A percentile compares a stretch with the other conserved stretches of the same genome.
Evolutionary conservation across 2,797 vertebrate genomes (phyloP).

Genomic region (Trematomus bernacchii): DNA sequence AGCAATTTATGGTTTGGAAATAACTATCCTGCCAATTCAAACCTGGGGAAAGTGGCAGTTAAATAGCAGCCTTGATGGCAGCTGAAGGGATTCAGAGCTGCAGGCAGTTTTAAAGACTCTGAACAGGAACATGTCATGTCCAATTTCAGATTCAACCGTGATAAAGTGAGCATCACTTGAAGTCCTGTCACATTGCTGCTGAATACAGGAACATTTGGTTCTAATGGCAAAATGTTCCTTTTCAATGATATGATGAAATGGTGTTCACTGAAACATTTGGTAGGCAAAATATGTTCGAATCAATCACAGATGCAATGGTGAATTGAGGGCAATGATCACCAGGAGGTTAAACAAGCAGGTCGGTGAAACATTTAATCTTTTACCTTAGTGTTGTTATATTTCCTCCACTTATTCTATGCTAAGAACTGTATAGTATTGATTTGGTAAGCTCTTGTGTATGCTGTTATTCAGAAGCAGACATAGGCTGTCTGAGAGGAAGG

Average conservation of each 20-base stretch:
- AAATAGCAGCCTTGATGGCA: constrained; percentile 24
- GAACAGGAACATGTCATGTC: constrained; percentile 55
- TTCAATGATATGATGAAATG: not conserved
- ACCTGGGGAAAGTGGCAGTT: constrained; percentile 30
- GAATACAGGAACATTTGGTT: constrained; percentile 12
- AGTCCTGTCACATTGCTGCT: constrained; percentile 27
- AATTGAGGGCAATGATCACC: not conserved
- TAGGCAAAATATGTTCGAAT: constrained; percentile 15
- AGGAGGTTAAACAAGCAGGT: not conserved
- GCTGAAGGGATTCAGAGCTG: constrained; percentile 36
- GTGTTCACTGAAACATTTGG: not conserved
- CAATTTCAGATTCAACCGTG: constrained; percentile 52
- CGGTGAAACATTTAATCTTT: not conserved
- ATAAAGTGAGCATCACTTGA: constrained; percentile 51
- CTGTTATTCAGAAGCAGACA: too few species aligned
- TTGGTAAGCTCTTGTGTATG: constrained; percentile 19
- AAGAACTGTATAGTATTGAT: constrained; percentile 31
- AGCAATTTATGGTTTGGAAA: constrained; percentile 51
- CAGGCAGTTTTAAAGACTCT: constrained; percentile 31
- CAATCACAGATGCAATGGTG: constrained; percentile 3
- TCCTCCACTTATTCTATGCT: constrained; percentile 11
- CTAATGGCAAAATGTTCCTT: constrained; percentile 9
- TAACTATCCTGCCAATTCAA: constrained; percentile 33
- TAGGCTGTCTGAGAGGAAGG: too few species aligned
- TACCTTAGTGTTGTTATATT: not conserved